phyloP scores from a whole-genome alignment of 2,797 vertebrate genomes.

The Anabacerthia variegaticeps region DNA sequence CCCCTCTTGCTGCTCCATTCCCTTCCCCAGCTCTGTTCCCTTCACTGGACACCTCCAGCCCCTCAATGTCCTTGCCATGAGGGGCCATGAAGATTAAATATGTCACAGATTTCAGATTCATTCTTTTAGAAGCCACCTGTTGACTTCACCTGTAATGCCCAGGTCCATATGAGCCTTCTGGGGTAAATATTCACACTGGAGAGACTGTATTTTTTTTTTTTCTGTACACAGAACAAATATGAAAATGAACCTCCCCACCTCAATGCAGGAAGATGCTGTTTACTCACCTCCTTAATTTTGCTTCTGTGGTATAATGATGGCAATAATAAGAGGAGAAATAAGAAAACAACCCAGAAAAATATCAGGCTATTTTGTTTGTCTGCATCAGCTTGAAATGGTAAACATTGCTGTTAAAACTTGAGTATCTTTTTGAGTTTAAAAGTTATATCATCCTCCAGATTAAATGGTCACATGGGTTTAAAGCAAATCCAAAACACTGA shows the following conservation, averaged over 20 bases:
- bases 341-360: background rate
- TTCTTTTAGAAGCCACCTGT: background rate
- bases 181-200: background rate
- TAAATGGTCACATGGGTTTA: background rate
- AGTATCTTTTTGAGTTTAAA: background rate
- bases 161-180: background rate
- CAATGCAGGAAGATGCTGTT: background rate
- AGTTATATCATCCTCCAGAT: background rate
- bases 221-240: background rate
- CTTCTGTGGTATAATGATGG: background rate
- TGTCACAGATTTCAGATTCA: background rate
- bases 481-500: background rate
- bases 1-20: background rate
- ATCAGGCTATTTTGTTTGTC: background rate
- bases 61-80: background rate
- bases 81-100: background rate
- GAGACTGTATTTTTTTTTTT: background rate
- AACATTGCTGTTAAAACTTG: background rate
- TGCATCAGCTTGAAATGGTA: background rate
- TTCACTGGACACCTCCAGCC: background rate
- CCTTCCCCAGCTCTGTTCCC: background rate
- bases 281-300: background rate
- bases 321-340: background rate
- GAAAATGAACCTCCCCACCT: background rate
- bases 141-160: background rate